Conservation (phyloP, 1,140 invertebrate species). For the Apolygus lucorum region DNA sequence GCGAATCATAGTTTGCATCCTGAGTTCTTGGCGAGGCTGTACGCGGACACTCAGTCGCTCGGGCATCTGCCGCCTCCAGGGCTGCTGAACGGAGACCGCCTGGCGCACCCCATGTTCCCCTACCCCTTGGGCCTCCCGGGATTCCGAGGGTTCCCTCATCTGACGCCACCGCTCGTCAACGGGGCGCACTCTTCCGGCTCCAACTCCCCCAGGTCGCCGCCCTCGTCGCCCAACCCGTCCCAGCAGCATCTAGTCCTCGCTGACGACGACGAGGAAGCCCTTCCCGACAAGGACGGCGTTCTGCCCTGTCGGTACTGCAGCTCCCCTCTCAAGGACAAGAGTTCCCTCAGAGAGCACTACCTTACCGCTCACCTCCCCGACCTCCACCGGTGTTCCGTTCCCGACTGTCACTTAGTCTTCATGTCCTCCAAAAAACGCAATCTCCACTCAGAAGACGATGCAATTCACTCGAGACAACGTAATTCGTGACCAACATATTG, state of each 20-base stretch:
- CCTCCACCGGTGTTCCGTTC: conserved; percentile 68
- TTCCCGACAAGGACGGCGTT: conserved; percentile 50
- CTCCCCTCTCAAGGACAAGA: conserved; percentile 49
- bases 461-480: conserved; percentile 43
- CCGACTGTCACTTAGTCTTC: conserved; percentile 73
- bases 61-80: conserved; percentile 40
- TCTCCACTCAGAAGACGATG: conserved; percentile 53
- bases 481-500: conserved; percentile 39
- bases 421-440: conserved; percentile 64
- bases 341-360: conserved; percentile 56
- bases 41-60: conserved; percentile 56
- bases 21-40: conserved; percentile 74
- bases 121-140: conserved; percentile 45
- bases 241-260: conserved; percentile 39
- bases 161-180: conserved; percentile 27
- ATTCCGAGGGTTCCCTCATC: conserved; percentile 42
- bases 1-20: conserved; percentile 49
- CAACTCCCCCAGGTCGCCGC: conserved; percentile 32
- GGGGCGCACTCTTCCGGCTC: conserved; percentile 35
- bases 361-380: conserved; percentile 57
- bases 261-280: conserved; percentile 47
- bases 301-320: conserved; percentile 57
- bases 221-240: conserved; percentile 33
- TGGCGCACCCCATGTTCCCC: conserved; percentile 42
- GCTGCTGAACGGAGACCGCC: conserved; percentile 41